Evolutionary conservation across 2,888 invertebrate species (phyloP).

Genomic region (Ormyrus nitidulus): DNA sequence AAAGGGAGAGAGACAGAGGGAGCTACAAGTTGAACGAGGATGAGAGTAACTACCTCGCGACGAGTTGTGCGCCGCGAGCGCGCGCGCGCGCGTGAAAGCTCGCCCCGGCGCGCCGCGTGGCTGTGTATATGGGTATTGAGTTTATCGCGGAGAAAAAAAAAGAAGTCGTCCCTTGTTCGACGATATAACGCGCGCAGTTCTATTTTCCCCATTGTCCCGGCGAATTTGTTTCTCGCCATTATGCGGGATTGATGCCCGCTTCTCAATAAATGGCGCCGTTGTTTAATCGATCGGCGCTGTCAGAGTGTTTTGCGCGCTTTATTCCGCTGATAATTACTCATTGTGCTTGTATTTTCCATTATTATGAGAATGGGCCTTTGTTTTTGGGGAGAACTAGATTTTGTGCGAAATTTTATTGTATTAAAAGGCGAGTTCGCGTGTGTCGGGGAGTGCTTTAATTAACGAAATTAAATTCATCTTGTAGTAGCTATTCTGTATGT

Average conservation of each 20-base stretch:
- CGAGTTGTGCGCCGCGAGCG: background rate
- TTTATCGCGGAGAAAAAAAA: conserved; percentile 39
- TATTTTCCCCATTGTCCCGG: conserved; percentile 41
- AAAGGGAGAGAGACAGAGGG: conserved; percentile 3
- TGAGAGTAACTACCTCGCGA: conserved; percentile 13
- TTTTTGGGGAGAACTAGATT: too few relatives aligned
- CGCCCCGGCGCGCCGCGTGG: background rate
- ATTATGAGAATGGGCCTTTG: background rate
- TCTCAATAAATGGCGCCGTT: conserved; percentile 41
- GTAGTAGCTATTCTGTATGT: too few relatives aligned
- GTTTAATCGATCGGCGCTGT: conserved; percentile 43
- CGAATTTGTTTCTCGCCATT: conserved; percentile 50
- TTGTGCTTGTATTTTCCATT: conserved; percentile 8
- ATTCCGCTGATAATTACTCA: conserved; percentile 40
- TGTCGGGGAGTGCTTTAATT: too few relatives aligned
- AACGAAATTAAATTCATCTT: too few relatives aligned
- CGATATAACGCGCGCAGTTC: conserved; percentile 15
- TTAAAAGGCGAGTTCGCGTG: too few relatives aligned
- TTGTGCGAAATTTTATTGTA: too few relatives aligned
- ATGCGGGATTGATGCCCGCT: conserved; percentile 34
- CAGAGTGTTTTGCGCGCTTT: conserved; percentile 9
- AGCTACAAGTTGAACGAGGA: conserved; percentile 25
- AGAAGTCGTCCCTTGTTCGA: conserved; percentile 4
- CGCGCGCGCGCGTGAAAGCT: background rate
- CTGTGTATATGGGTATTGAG: conserved; percentile 6